A percentile compares a stretch with the other conserved stretches of the same genome.
phyloP scores from a whole-genome alignment of 2,113 vertebrate genomes.

The Jacana jacana region DNA sequence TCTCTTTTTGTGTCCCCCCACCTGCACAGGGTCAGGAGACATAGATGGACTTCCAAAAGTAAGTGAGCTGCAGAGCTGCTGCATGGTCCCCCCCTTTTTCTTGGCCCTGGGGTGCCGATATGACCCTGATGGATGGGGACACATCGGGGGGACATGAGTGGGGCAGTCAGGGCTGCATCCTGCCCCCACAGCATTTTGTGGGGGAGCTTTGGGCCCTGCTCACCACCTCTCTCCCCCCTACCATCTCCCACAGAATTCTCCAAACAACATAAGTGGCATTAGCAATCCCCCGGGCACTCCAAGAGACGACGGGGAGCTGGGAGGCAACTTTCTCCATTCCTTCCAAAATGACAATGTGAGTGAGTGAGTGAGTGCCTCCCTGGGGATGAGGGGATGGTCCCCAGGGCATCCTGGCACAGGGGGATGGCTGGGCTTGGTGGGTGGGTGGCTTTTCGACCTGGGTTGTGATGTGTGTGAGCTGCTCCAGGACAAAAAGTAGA shows the following conservation, averaged over 20 bases:
- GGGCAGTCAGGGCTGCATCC: not conserved
- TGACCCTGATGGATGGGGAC: not conserved
- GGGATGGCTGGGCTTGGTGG: fast-evolving
- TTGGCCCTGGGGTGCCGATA: not conserved
- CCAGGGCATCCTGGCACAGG: fast-evolving
- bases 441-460: not conserved
- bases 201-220: not conserved
- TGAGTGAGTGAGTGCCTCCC: not conserved
- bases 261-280: constrained; percentile 99
- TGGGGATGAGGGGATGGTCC: not conserved
- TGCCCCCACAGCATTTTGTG: fast-evolving
- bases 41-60: constrained; percentile 99
- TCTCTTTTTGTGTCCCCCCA: constrained; percentile 11
- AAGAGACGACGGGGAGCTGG: constrained; percentile 93
- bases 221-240: not conserved
- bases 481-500: not conserved
- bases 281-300: constrained; percentile 98
- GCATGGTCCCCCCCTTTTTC: not conserved
- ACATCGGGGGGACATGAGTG: fast-evolving
- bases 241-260: constrained; percentile 87
- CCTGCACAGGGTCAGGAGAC: constrained; percentile 88
- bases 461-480: not conserved
- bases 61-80: constrained; percentile 38
- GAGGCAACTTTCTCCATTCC: constrained; percentile 98
- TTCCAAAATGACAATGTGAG: constrained; percentile 99